Evolutionary conservation across 1,140 invertebrate genomes (phyloP), one percentile per base, ranked within the genome.

Genomic region (Schlechtendalia chinensis): DNA sequence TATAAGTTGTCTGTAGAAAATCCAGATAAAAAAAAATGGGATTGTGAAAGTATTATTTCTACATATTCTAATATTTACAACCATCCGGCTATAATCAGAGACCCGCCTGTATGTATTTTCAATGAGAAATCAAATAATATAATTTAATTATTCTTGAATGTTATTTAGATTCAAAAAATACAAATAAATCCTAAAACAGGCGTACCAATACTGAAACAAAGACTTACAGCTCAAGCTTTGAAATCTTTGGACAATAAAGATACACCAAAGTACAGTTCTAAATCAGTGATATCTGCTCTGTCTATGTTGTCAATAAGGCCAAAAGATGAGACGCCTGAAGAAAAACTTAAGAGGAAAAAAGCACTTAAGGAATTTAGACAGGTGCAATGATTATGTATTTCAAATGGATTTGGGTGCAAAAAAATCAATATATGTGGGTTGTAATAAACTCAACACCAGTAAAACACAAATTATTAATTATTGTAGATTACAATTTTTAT

Each of bases 31-130:
- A 91, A 92, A 85, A 91, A 91, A 86, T 98, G 94, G 94, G 96
- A 98, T 87, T 98, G 96, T 86, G 93, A 98, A 87, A 94, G 93
- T 81, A 94, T 98, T 84, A 85, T 97, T 11, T 93, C 92, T 27
- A 95, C 93, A 4, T 95, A 96, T 85, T 96, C 94, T 12, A 96
- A 93, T 84, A 88, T 94, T 63, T 96, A 96, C 84, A 96, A 97
- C 86, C 93, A 94, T 87, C 96, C 96, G 0, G 94, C 93, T 86
- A 71, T 96, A 8, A 97, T 97, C 82, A 87, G 88, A 67, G 94
- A 95, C 83, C 90, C 91, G 19, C 50, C 32, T 1, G 54, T 59
- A 47, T 24, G 29, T 80, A 53, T 10, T 59, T 58, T 45, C 47
- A 22, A 32, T 39, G 22, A 81, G 22, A 81, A 45, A 27, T 27